Conservation (phyloP, 2,113 vertebrate species). For the Bolborhynchus lineola region DNA sequence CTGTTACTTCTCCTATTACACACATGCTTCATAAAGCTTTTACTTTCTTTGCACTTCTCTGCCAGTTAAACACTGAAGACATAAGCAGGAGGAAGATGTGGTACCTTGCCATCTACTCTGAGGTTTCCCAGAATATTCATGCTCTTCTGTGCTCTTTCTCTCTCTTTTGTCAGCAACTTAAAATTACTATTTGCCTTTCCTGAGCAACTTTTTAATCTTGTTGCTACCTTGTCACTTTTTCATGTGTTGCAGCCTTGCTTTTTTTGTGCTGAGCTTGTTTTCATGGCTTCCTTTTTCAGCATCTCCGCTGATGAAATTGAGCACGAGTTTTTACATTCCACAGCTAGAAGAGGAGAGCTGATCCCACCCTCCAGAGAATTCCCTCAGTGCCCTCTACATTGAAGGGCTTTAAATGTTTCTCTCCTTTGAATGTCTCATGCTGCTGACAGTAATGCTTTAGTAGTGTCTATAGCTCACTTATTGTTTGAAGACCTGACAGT, state of each 20-base stretch:
- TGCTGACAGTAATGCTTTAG: conserved; percentile 19
- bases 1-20: background rate
- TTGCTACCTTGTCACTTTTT: background rate
- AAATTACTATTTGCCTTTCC: conserved; percentile 15
- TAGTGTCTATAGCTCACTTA: background rate
- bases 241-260: background rate
- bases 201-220: conserved; percentile 15
- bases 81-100: background rate
- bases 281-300: background rate
- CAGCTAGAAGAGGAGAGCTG: background rate
- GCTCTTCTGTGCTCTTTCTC: background rate
- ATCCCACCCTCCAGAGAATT: background rate
- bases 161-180: background rate
- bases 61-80: background rate
- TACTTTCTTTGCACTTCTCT: background rate
- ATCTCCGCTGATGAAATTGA: background rate
- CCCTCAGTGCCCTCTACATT: background rate
- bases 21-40: background rate
- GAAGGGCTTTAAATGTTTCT: conserved; percentile 23
- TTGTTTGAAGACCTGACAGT: background rate
- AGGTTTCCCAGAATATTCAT: background rate
- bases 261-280: background rate
- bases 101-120: background rate
- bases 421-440: background rate
- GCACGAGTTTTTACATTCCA: background rate